Conservation (phyloP, 2,113 vertebrate genomes). For the Ceyx cyanopectus region DNA sequence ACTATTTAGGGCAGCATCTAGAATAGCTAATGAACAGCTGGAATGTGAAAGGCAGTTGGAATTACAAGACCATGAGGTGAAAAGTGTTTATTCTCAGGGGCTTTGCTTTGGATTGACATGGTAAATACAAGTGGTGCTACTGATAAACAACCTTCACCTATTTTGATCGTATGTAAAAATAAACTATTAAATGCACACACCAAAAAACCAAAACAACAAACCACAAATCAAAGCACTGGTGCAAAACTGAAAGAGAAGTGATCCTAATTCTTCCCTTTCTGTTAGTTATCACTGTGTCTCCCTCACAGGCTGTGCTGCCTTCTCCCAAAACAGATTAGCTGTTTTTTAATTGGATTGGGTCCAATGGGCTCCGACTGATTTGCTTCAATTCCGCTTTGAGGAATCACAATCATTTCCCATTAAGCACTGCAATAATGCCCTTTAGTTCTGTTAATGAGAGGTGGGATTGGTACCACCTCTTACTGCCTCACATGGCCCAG, state of each 20-base stretch:
- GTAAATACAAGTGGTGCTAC: not conserved
- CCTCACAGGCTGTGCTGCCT: not conserved
- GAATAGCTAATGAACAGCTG: not conserved
- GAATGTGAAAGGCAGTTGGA: not conserved
- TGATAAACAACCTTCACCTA: not conserved
- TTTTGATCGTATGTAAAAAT: not conserved
- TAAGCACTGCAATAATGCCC: conserved; percentile 4
- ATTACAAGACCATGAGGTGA: not conserved
- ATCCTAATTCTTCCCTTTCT: conserved; percentile 3
- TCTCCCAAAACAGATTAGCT: conserved; percentile 31
- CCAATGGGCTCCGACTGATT: conserved; percentile 40
- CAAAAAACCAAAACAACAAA: too few relatives aligned
- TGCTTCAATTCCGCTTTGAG: conserved; percentile 46
- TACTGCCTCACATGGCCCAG: not conserved
- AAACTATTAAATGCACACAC: not conserved
- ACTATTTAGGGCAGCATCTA: not conserved
- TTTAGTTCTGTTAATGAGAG: conserved; percentile 31
- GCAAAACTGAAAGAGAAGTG: not conserved
- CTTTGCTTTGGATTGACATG: not conserved
- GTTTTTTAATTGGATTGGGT: conserved; percentile 60
- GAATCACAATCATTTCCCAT: conserved; percentile 10
- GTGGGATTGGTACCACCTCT: not conserved
- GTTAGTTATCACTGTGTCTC: conserved; percentile 2
- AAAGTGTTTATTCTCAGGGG: not conserved
- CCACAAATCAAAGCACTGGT: not conserved